Evolutionary conservation across 2,888 invertebrate species (phyloP).

Genomic region (Branchellion lobata): DNA sequence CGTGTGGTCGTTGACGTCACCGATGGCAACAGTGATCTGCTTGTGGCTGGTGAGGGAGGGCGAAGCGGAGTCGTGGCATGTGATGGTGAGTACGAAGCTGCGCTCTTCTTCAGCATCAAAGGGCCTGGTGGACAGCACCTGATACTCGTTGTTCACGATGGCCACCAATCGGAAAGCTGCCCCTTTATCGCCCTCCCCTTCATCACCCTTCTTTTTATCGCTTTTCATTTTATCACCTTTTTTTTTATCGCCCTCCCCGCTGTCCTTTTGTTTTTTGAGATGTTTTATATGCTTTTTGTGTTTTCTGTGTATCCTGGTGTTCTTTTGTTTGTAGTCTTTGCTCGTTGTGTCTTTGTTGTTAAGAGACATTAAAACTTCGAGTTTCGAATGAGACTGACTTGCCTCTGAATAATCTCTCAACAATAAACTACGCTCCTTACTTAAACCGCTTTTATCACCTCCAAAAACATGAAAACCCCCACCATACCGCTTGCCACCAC

Average conservation of each 20-base stretch:
- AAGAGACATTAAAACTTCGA: background rate
- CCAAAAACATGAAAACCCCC: too few species aligned
- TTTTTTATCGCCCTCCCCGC: background rate
- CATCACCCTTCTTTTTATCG: background rate
- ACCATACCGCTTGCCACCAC: too few species aligned
- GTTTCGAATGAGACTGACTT: too few species aligned
- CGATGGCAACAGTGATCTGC: slow-evolving; percentile 55
- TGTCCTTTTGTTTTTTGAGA: background rate
- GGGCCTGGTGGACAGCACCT: slow-evolving; percentile 29
- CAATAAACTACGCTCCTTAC: too few species aligned
- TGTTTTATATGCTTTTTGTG: background rate
- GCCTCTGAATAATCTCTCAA: too few species aligned
- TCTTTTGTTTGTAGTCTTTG: background rate
- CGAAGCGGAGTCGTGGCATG: slow-evolving; percentile 57
- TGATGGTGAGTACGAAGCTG: slow-evolving; percentile 54
- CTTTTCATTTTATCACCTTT: slow-evolving; percentile 24
- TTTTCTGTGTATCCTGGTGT: background rate
- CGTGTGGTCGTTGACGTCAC: slow-evolving; percentile 58
- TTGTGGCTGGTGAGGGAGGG: slow-evolving; percentile 54
- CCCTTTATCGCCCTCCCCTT: slow-evolving; percentile 40
- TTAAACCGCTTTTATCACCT: too few species aligned
- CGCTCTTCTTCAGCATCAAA: slow-evolving; percentile 56
- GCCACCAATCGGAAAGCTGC: slow-evolving; percentile 32
- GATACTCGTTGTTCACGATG: slow-evolving; percentile 37
- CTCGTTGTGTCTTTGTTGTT: background rate